phyloP scores from a whole-genome alignment of 1,140 invertebrate genomes.

The Camponotus vicinus region DNA sequence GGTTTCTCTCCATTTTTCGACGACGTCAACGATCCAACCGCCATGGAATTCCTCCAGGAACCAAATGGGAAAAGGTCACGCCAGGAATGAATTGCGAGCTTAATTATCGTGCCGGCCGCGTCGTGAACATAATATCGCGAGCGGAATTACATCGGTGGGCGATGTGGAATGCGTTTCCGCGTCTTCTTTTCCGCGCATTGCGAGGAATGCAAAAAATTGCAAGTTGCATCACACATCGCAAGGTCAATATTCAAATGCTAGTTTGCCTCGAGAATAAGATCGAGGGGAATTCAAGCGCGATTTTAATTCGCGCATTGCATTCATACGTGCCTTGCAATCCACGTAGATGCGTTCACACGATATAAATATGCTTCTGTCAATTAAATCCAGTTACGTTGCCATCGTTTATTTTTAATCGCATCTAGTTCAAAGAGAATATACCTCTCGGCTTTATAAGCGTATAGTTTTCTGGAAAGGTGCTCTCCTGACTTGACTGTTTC shows the following conservation, averaged over 20 bases:
- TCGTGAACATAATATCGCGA: constrained; percentile 10
- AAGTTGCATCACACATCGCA: neutral
- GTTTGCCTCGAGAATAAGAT: constrained; percentile 6
- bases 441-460: neutral
- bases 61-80: constrained; percentile 17
- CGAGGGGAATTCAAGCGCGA: neutral
- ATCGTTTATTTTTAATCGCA: neutral
- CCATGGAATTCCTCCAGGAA: neutral
- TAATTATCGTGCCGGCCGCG: constrained; percentile 15
- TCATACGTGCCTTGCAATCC: neutral
- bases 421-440: neutral
- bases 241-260: constrained; percentile 2
- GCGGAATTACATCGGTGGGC: constrained; percentile 27
- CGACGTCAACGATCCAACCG: constrained; percentile 27
- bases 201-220: neutral
- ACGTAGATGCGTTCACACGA: neutral
- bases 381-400: neutral
- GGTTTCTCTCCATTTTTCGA: constrained; percentile 12
- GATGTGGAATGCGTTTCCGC: constrained; percentile 32
- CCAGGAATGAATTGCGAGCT: constrained; percentile 1
- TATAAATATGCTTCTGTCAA: neutral
- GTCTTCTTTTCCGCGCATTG: neutral
- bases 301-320: neutral
- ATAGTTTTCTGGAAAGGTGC: no score
- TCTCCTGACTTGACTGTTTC: neutral